Percentiles rank a stretch among this genome's conserved stretches.
These are phyloP conservation scores for Stichopus horrens DNA, from an alignment of 53 echinoderm and acorn worm genomes.

Conservation along the genomic window DNA sequence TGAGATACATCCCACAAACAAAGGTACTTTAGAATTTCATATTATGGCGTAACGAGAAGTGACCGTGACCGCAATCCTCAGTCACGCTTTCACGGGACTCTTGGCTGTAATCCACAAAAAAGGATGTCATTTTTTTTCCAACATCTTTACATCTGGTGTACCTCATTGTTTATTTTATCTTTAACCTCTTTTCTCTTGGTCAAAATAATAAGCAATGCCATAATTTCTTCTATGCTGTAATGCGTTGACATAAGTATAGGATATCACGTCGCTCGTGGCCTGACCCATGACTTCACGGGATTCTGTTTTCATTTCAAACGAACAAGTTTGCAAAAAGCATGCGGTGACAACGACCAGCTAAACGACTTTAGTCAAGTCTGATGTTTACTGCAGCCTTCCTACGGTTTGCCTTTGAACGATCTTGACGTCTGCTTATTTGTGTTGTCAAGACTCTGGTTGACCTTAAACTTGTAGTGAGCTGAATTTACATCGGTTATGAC, in stretches of 20 bases:
- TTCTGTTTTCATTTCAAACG: neutral
- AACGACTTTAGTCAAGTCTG: neutral
- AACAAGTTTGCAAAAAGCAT: neutral
- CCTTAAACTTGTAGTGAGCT: neutral
- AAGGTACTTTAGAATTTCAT: no score
- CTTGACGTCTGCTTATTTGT: slow-evolving; percentile 8
- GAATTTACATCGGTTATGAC: neutral
- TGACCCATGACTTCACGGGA: neutral
- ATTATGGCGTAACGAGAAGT: no score
- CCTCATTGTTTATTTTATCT: neutral
- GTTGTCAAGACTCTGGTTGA: neutral
- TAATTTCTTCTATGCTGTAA: neutral
- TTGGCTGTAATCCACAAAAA: no score
- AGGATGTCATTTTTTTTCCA: no score
- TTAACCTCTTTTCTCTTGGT: neutral
- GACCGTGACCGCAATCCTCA: no score
- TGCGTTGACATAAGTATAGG: neutral
- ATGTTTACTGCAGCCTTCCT: neutral
- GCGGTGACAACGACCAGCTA: neutral
- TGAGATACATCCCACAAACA: no score
- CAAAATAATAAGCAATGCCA: neutral
- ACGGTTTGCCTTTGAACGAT: neutral
- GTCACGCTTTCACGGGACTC: no score
- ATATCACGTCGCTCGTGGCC: neutral
- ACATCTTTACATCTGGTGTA: neutral